Conservation (phyloP, 1,140 invertebrate genomes). For the Drosophila tani region DNA sequence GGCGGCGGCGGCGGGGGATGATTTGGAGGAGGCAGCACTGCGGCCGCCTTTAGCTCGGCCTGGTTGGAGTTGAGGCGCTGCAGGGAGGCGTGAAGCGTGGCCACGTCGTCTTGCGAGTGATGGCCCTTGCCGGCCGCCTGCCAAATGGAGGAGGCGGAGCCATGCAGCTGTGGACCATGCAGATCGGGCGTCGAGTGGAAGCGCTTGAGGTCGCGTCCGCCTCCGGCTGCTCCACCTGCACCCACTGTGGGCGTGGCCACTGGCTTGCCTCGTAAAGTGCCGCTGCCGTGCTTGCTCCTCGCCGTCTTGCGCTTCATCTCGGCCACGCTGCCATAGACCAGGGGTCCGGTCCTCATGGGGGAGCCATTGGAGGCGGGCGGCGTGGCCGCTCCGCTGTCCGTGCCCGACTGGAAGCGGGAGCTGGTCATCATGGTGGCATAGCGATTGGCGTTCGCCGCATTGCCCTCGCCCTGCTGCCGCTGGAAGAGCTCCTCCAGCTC, state of each 20-base stretch:
- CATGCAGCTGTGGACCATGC: constrained; percentile 64
- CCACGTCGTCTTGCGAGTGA: constrained; percentile 91
- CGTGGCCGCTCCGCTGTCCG: constrained; percentile 85
- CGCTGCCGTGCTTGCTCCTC: constrained; percentile 73
- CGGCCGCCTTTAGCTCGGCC: constrained; percentile 34
- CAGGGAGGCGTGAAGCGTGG: constrained; percentile 85
- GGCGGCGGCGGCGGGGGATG: constrained; percentile 90
- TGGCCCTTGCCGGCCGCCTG: constrained; percentile 86
- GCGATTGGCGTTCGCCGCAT: constrained; percentile 68
- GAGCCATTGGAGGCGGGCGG: constrained; percentile 87
- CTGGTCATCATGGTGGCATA: constrained; percentile 89
- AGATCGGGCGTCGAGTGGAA: constrained; percentile 96
- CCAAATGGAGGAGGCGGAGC: constrained; percentile 83
- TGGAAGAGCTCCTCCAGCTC: constrained; percentile 96
- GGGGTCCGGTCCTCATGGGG: constrained; percentile 87
- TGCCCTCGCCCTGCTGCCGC: constrained; percentile 88
- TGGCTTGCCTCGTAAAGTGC: constrained; percentile 81
- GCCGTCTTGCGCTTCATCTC: constrained; percentile 94
- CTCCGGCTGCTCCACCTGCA: constrained; percentile 31
- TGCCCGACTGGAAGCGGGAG: constrained; percentile 90
- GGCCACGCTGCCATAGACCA: constrained; percentile 96
- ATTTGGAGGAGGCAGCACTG: constrained; percentile 88
- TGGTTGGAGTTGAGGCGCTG: constrained; percentile 75
- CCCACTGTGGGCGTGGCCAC: constrained; percentile 84
- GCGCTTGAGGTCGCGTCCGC: constrained; percentile 88